phyloP scores from a whole-genome alignment of 2,113 vertebrate species.

The Climacteris rufus region DNA sequence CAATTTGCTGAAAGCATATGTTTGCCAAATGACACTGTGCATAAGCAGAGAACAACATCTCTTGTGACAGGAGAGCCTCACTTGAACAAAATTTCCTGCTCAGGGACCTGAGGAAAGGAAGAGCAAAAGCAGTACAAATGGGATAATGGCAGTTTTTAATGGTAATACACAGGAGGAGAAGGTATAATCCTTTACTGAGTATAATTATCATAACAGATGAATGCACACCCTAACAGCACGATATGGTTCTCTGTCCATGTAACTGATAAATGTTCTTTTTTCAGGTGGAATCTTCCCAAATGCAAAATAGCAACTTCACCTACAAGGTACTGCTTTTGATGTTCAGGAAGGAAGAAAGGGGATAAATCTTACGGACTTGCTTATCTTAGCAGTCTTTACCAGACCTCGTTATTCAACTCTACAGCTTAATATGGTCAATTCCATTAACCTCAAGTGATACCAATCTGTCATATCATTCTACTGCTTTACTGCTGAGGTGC shows the following conservation, averaged over 20 bases:
- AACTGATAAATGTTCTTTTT: neutral
- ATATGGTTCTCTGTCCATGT: neutral
- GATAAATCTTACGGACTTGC: neutral
- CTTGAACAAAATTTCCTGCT: neutral
- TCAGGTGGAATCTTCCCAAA: neutral
- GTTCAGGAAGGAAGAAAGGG: neutral
- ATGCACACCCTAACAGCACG: neutral
- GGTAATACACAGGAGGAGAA: neutral
- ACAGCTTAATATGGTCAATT: neutral
- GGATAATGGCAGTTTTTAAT: neutral
- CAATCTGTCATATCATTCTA: neutral
- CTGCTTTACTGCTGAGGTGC: neutral
- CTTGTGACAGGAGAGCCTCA: neutral
- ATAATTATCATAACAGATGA: neutral
- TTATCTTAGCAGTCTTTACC: neutral
- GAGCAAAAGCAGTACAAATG: neutral
- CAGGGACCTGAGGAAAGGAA: neutral
- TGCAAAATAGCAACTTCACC: neutral
- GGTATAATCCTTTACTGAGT: neutral
- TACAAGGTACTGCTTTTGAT: neutral
- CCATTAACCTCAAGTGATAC: neutral
- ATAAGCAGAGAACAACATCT: neutral
- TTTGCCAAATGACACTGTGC: neutral
- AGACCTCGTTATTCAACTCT: neutral
- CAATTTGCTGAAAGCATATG: neutral